Percentiles rank a stretch among this genome's conserved stretches.
These are phyloP conservation scores for Thecocarcelia acutangulata DNA, from an alignment of 2,888 invertebrate species.

Conservation along the genomic window DNA sequence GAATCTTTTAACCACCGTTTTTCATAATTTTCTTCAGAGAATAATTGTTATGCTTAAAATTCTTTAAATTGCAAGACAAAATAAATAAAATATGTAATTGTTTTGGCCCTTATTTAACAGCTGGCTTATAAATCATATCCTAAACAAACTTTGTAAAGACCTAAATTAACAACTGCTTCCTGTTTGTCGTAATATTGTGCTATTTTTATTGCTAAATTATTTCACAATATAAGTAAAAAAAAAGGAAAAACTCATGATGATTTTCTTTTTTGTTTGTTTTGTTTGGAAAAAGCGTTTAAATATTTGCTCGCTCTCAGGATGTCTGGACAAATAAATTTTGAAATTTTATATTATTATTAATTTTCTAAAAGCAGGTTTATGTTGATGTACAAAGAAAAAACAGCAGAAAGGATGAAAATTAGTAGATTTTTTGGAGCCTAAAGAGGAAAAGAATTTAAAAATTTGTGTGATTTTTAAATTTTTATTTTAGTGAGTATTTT, in stretches of 20 bases:
- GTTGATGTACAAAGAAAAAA: too few species aligned
- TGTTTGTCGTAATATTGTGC: conserved; percentile 1
- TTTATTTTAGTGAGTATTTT: too few species aligned
- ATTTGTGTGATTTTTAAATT: too few species aligned
- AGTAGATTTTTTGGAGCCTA: too few species aligned
- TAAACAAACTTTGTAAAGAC: conserved; percentile 1
- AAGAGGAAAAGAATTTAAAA: too few species aligned
- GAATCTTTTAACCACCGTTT: too few species aligned
- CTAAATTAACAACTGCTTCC: conserved; percentile 53
- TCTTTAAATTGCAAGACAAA: not conserved
- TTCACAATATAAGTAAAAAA: too few species aligned
- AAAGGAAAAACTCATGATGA: conserved; percentile 1
- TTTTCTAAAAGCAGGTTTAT: too few species aligned
- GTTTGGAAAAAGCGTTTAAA: conserved; percentile 22
- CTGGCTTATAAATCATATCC: not conserved
- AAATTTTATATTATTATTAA: not conserved
- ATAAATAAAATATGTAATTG: too few species aligned
- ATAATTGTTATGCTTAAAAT: too few species aligned
- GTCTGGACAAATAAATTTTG: conserved; percentile 46
- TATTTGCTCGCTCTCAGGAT: conserved; percentile 42
- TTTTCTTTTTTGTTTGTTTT: not conserved
- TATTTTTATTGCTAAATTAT: conserved; percentile 20
- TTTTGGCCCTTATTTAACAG: not conserved
- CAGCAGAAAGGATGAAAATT: too few species aligned
- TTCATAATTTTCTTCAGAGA: too few species aligned